Evolutionary conservation across 1,140 invertebrate species (phyloP).

Genomic region (Drosophila ambigua): DNA sequence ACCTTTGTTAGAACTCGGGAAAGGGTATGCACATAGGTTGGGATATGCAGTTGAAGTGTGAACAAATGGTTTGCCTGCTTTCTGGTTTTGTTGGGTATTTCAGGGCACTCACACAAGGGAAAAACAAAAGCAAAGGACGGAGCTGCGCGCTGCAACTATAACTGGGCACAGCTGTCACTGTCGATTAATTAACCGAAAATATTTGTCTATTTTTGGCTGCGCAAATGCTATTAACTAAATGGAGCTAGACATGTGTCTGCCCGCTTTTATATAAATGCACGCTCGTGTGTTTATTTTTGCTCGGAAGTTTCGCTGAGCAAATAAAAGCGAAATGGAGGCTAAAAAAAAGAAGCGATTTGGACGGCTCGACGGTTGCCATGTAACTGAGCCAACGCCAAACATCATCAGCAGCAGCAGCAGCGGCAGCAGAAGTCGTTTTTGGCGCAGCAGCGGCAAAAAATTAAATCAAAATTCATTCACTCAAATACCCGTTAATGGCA

Average conservation of each 20-base stretch:
- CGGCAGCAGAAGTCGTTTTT: too few relatives aligned
- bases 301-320: conserved; percentile 35
- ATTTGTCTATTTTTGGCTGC: conserved; percentile 35
- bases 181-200: conserved; percentile 54
- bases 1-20: too few relatives aligned
- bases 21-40: too few relatives aligned
- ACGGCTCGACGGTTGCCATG: conserved; percentile 65
- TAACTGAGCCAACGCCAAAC: conserved; percentile 54
- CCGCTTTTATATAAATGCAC: not conserved
- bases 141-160: conserved; percentile 2
- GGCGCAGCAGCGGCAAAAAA: conserved; percentile 16
- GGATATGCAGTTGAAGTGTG: too few relatives aligned
- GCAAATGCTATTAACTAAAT: conserved; percentile 18
- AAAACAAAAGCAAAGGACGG: not conserved
- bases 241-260: not conserved
- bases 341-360: conserved; percentile 44
- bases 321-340: conserved; percentile 2
- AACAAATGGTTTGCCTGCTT: too few relatives aligned
- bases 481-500: conserved; percentile 52
- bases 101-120: conserved; percentile 1
- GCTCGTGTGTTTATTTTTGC: not conserved
- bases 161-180: not conserved
- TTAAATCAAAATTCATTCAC: conserved; percentile 41
- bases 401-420: conserved; percentile 9
- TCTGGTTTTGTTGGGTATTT: too few relatives aligned